phyloP scores from a whole-genome alignment of 2,888 invertebrate genomes.

The Syritta pipiens region DNA sequence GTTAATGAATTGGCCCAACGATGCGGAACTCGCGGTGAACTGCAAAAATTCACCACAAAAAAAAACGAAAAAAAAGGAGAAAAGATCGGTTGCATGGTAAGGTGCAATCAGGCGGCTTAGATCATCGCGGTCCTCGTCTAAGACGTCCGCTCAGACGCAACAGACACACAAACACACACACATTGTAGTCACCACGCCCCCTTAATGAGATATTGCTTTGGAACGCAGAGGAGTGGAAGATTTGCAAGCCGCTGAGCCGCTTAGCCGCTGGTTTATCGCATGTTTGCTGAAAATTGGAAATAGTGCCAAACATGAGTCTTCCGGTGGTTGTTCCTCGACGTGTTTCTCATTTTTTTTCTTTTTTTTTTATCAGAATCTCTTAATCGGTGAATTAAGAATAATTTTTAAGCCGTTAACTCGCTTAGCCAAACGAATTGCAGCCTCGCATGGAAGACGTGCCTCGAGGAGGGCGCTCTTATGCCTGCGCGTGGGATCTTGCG shows the following conservation, averaged over 20 bases:
- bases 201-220: slow-evolving; percentile 58
- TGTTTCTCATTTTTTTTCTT: too few species aligned
- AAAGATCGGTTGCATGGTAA: slow-evolving; percentile 41
- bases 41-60: slow-evolving; percentile 50
- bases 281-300: slow-evolving; percentile 56
- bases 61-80: neutral
- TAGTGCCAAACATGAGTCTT: slow-evolving; percentile 35
- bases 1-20: slow-evolving; percentile 61
- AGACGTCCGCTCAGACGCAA: slow-evolving; percentile 33
- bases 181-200: slow-evolving; percentile 60
- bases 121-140: slow-evolving; percentile 45
- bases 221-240: neutral
- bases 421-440: slow-evolving; percentile 20
- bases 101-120: slow-evolving; percentile 57
- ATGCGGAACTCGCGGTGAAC: slow-evolving; percentile 50
- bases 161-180: slow-evolving; percentile 43
- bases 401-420: slow-evolving; percentile 46
- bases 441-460: slow-evolving; percentile 1
- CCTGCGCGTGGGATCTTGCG: too few species aligned
- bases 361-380: slow-evolving; percentile 59
- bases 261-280: slow-evolving; percentile 32
- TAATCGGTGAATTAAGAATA: slow-evolving; percentile 56
- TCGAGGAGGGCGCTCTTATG: too few species aligned
- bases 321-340: slow-evolving; percentile 37
- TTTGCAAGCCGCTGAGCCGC: slow-evolving; percentile 38